These are phyloP conservation scores for Megatriorchis doriae DNA, from an alignment of 2,113 vertebrate species.

Conservation along the genomic window DNA sequence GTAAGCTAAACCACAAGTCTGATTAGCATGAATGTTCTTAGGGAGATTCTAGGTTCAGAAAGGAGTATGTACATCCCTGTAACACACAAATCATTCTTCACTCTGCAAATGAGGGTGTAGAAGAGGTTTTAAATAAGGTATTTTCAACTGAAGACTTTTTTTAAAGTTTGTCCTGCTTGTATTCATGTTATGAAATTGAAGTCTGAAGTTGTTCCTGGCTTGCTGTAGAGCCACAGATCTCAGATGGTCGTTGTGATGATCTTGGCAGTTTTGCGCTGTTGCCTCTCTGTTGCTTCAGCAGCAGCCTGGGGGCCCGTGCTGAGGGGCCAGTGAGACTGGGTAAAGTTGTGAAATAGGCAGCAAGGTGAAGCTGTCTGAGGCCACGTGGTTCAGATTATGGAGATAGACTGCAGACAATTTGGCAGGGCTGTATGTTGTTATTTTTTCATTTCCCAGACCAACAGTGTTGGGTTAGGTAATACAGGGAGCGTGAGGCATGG, in stretches of 20 bases:
- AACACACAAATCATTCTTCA: not conserved
- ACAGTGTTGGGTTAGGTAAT: not conserved
- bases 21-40: not conserved
- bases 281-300: not conserved
- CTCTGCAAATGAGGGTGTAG: not conserved
- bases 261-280: not conserved
- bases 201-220: not conserved
- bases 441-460: not conserved
- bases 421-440: not conserved
- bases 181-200: fast-evolving
- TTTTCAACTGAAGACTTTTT: not conserved
- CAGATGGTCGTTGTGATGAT: not conserved
- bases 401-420: not conserved
- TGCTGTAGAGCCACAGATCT: not conserved
- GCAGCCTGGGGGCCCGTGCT: not conserved
- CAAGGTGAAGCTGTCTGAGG: not conserved
- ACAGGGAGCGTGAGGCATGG: not conserved
- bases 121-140: not conserved
- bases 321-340: not conserved
- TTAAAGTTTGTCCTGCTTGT: not conserved
- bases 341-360: not conserved
- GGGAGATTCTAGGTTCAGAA: not conserved
- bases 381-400: fast-evolving
- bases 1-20: not conserved
- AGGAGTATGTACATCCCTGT: not conserved